These are phyloP conservation scores for Percopsis omiscomaycus DNA, from an alignment of 2,797 vertebrate genomes.

Conservation along the genomic window DNA sequence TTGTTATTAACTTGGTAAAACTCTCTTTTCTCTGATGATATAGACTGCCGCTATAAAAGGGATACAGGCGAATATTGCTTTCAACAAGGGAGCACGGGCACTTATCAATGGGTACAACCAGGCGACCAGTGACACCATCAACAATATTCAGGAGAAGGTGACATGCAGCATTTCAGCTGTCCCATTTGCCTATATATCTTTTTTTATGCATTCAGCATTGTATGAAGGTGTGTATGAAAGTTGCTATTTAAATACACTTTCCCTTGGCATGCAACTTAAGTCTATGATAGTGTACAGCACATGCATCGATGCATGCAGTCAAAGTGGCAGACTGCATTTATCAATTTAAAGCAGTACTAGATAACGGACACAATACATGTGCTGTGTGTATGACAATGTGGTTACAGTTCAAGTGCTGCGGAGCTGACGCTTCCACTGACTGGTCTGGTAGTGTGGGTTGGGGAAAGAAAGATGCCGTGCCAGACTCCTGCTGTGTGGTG, in stretches of 20 bases:
- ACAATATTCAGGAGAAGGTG: constrained; percentile 61
- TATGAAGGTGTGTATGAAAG: neutral
- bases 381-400: neutral
- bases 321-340: no score
- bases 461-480: constrained; percentile 29
- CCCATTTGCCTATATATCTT: neutral
- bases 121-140: constrained; percentile 29
- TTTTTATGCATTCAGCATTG: neutral
- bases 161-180: constrained; percentile 5
- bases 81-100: constrained; percentile 3
- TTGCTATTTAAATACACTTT: neutral
- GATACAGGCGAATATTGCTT: constrained; percentile 13
- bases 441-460: constrained; percentile 47
- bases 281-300: no score
- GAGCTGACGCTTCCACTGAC: constrained; percentile 32
- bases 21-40: constrained; percentile 6
- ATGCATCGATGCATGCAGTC: no score
- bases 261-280: no score
- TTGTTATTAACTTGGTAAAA: neutral
- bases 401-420: constrained; percentile 54
- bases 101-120: constrained; percentile 27
- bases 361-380: no score
- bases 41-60: constrained; percentile 15
- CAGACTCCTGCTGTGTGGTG: constrained; percentile 52
- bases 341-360: no score